Base-by-base conservation (phyloP, 2,888 invertebrate genomes). In the Acronicta aceris region DNA sequence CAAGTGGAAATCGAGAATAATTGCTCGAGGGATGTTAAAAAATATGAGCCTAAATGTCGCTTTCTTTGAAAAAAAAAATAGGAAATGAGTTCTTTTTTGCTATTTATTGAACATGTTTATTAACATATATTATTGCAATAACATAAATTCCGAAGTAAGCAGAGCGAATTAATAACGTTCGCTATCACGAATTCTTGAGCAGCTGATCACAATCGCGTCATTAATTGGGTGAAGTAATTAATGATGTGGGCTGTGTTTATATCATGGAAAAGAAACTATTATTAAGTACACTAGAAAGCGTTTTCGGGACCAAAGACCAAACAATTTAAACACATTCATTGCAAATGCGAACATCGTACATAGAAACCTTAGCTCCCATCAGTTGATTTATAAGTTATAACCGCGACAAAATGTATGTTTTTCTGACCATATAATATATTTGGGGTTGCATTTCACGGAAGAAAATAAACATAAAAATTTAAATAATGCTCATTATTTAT, bases 201-300 rank as follows among this genome's bases (percentile, higher is more conserved):
- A 61, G 55, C 55, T 74, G 74, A 70, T 69, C 10, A 42, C 42
- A 47, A 47, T 63, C 46, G 15, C 15, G 1, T 63, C 70, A 74
- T 78, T 61, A 78, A 78, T 78, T 68, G 62, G 64, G 56, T 9
- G 21, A 48, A 63, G 62, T 65, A 71, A 75, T 75, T 75, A 68
- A 75, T 75, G 72, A 75, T 78, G 65, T 59, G 72, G 78, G 72
- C 33, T 58, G 51, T 54, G 43, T 50, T 62, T 30, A 61, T 21
- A 54, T 52, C 47, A 49, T 55, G 52, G 42, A 43, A 48, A 43
- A 65, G 71, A 63, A 67, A 69, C n/a, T n/a, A 27, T 5, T 21
- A 21, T 27, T 27, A 27, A 3, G 27, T 7, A 27, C 5, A 27
- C 27, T 27, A 5, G 27, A 6, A 27, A 27, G 2, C 33, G 5